Percentiles rank a stretch among this genome's conserved stretches.
phyloP scores from a whole-genome alignment of 2,113 vertebrate genomes.

The Lethenteron camtschaticum region DNA sequence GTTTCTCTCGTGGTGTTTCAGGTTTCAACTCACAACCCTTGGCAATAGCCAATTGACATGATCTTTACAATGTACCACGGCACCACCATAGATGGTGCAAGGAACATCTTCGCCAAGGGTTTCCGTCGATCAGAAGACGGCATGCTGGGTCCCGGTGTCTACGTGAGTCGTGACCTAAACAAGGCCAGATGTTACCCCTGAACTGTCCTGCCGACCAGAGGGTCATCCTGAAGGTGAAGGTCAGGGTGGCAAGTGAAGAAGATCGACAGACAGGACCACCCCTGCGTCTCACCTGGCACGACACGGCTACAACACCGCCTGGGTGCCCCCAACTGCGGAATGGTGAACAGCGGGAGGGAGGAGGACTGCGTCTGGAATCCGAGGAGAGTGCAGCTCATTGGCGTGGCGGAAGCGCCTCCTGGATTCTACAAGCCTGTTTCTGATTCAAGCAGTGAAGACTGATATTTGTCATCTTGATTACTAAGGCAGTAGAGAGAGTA shows the following conservation, averaged over 20 bases:
- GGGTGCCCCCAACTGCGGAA: conserved; percentile 15
- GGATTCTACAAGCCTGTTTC: no score
- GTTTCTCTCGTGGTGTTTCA: no score
- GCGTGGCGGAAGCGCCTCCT: no score
- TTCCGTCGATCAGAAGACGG: conserved; percentile 10
- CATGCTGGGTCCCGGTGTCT: conserved; percentile 23
- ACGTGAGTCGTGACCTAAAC: conserved; percentile 20
- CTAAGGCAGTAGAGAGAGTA: no score
- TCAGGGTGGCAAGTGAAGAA: conserved; percentile 14
- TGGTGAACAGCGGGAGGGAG: conserved; percentile 21
- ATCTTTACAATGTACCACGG: conserved; percentile 23
- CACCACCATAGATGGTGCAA: conserved; percentile 5
- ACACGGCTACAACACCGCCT: conserved; percentile 12
- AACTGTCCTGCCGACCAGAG: rapidly evolving
- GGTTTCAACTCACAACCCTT: no score
- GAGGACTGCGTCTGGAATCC: conserved; percentile 25
- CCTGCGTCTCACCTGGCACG: conserved; percentile 14
- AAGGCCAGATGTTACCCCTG: conserved; percentile 20
- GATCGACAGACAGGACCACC: conserved; percentile 16
- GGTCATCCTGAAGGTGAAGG: conserved; percentile 14
- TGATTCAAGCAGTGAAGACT: no score
- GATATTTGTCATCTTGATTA: no score
- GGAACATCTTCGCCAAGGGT: neutral
- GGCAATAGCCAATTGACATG: no score
- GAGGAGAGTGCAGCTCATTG: conserved; percentile 8